Evolutionary conservation across 2,113 vertebrate genomes (phyloP), one percentile per base, ranked within the genome.

Genomic region (Fulmarus glacialis): DNA sequence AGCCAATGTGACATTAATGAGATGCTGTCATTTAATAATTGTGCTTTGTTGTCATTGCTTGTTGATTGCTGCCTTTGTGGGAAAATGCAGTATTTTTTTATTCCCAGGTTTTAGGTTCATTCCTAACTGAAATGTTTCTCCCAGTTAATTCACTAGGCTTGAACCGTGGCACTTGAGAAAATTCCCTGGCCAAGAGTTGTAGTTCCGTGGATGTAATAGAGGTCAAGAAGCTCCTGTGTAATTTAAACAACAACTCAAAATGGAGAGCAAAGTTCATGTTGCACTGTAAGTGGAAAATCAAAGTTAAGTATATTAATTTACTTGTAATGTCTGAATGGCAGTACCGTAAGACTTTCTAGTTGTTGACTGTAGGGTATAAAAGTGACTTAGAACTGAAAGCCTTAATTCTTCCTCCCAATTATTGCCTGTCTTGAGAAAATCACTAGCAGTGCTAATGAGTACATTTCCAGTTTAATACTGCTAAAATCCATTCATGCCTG

Each of bases 1-100:
- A 95, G 84, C 5, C 5, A 72, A 73, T 30, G 60, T 95, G 93
- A 94, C 93, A 82, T 90, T 97, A 97, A 97, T 97, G 94, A 95
- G 90, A 95, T 73, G 87, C 94, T 94, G 89, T 93, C 93, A 90
- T 90, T 95, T 91, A 86, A 83, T 55, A 83, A 88, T 15, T 66
- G 55, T 82, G 62, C 93, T 91, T 85, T 97, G 74, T 91, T 93
- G 84, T 73, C 78, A 74, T 34, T 5, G 55, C 64, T 90, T 91
- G 80, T 88, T 75, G 62, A 93, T 70, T 40, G 62, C 74, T 85
- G 87, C 82, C 87, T 93, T 87, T 90, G 85, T 87, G 77, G 8
- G 16, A 67, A 90, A 82, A 60, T 40, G 24, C 21, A 24, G 6
- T 21, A 12, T 34, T 77, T 82, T 92, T 81, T 81, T 34, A 17